Base-by-base conservation (phyloP, 2,797 vertebrate genomes). In the Artibeus lituratus region DNA sequence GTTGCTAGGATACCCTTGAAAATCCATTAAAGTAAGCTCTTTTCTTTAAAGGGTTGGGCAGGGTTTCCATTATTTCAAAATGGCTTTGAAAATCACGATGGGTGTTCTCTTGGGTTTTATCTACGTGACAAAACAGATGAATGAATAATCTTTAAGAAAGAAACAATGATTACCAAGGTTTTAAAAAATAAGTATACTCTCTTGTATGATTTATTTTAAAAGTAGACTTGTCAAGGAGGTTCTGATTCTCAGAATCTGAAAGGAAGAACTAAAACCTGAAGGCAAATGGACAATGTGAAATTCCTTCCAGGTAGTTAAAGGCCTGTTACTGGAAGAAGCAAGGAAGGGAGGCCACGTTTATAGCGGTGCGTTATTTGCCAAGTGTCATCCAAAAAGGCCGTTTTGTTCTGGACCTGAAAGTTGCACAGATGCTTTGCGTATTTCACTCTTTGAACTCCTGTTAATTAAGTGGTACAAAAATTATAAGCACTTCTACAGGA, bases 11-110 rank as follows among this genome's bases (percentile, higher is more conserved):
- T 78, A 97, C 69, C 29, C 4, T 26, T 70, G n/a, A 91, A 93
- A 95, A 94, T 97, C 93, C 89, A 77, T 96, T 84, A 89, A 78
- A 55, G 78, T 94, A 90, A 95, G 94, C 42, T 67, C 73, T 97
- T 97, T 82, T 62, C 86, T 95, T 94, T 94, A 95, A 97, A 95
- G 39, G 72, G n/a, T 57, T 96, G 69, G 95, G 44, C 37, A 94
- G 69, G 65, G 92, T 97, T 96, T 94, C 78, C 90, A 94, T 94
- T 95, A 95, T 94, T 97, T 96, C 89, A 82, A 89, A 93, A 96
- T 53, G 85, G 90, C 94, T 95, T 92, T 81, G 74, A 96, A 96
- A 96, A 97, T 95, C 83, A 72, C 70, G 22, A 87, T 83, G 35
- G 70, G 35, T 94, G 73, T 93, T 92, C 82, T 91, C 92, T 87